phyloP scores from a whole-genome alignment of 2,888 invertebrate species.

The Pandemis corylana region DNA sequence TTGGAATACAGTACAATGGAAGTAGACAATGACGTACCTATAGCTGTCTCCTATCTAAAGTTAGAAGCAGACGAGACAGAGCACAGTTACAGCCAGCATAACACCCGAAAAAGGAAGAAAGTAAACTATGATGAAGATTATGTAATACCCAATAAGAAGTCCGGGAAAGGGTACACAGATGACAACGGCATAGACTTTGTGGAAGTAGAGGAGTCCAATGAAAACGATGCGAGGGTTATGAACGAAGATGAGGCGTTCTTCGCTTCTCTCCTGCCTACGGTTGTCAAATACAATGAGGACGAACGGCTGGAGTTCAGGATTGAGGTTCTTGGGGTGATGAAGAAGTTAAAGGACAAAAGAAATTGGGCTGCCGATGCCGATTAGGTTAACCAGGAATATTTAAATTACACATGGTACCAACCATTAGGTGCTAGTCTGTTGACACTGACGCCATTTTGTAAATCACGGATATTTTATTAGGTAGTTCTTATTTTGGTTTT shows the following conservation, averaged over 20 bases:
- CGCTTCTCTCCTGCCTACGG: conserved; percentile 72
- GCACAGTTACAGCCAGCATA: conserved; percentile 33
- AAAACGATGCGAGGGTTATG: conserved; percentile 73
- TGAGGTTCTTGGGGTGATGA: conserved; percentile 73
- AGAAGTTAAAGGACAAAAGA: conserved; percentile 67
- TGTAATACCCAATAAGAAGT: conserved; percentile 35
- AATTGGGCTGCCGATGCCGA: conserved; percentile 51
- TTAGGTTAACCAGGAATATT: neutral
- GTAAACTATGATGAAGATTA: conserved; percentile 42
- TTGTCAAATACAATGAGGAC: conserved; percentile 75
- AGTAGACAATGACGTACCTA: conserved; percentile 26
- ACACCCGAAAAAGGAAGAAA: conserved; percentile 53
- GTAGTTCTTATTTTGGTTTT: no score
- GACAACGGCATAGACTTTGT: conserved; percentile 59
- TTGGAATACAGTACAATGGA: conserved; percentile 43
- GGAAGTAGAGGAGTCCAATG: conserved; percentile 60
- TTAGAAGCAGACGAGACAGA: conserved; percentile 48
- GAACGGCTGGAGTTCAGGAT: conserved; percentile 76
- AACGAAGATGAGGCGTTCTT: conserved; percentile 81
- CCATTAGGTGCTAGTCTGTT: no score
- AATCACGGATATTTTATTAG: no score
- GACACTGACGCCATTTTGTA: no score
- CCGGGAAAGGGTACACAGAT: conserved; percentile 31
- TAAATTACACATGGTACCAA: neutral
- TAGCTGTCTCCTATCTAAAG: conserved; percentile 47